Conservation (phyloP, 2,797 vertebrate genomes). For the Chelon auratus region DNA sequence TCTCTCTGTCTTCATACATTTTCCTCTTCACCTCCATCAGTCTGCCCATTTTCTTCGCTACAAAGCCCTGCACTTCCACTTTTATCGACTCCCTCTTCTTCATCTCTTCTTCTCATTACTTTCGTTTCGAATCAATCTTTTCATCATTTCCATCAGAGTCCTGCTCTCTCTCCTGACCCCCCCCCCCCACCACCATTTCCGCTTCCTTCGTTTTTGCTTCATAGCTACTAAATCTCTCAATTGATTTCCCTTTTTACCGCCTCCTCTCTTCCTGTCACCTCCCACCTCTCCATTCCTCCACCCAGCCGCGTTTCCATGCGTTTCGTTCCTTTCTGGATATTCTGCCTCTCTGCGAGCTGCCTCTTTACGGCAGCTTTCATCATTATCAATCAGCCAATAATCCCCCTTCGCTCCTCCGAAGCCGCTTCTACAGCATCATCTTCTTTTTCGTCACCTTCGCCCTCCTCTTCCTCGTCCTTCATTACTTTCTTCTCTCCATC, state of each 20-base stretch:
- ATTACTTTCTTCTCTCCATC: neutral
- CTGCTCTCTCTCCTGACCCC: constrained; percentile 5
- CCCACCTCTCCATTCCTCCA: constrained; percentile 14
- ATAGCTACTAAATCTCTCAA: constrained; percentile 23
- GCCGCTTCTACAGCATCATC: constrained; percentile 9
- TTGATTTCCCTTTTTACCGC: constrained; percentile 29
- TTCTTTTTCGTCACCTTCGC: constrained; percentile 4
- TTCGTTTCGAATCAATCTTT: constrained; percentile 48
- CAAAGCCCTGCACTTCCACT: neutral
- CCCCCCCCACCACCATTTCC: neutral
- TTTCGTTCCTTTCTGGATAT: constrained; percentile 1
- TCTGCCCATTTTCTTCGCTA: constrained; percentile 11
- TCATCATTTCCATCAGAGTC: constrained; percentile 31
- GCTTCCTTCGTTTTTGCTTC: constrained; percentile 11
- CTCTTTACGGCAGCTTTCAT: constrained; percentile 34
- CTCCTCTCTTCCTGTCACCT: constrained; percentile 14
- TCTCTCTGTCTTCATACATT: neutral
- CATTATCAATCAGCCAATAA: constrained; percentile 43
- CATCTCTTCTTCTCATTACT: constrained; percentile 11
- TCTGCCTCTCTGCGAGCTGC: constrained; percentile 2
- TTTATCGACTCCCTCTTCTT: constrained; percentile 30
- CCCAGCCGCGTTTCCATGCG: neutral
- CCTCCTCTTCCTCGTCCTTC: constrained; percentile 21
- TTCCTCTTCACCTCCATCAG: constrained; percentile 20
- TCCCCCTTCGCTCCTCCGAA: constrained; percentile 14